Evolutionary conservation across 1,140 invertebrate genomes (phyloP), one percentile per base, ranked within the genome.

Genomic region (Penaeus vannamei): DNA sequence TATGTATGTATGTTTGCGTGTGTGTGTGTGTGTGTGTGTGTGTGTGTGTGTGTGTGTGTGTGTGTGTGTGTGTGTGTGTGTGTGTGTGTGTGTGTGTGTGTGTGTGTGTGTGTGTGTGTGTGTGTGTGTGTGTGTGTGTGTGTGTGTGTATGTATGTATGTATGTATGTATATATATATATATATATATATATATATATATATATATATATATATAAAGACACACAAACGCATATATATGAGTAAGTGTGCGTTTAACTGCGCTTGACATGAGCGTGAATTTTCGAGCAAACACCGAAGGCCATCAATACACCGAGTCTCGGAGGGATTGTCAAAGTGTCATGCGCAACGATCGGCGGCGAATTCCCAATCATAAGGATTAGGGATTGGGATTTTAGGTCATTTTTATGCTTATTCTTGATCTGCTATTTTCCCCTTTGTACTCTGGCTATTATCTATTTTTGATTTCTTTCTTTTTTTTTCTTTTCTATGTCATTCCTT

Each of bases 171-270:
- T 17, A 81, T 17, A 53, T 17, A 26, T 17, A 59, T 59, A 59
- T 59, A 23, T 59, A 59, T 59, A 81, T 53, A 60, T 81, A 81
- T 81, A 81, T 81, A 60, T 81, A 81, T 81, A 81, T 81, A 60
- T 81, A 81, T 81, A 53, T 46, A 26, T 36, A 22, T 81, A 53
- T 81, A 26, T 81, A 22, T 81, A 53, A 59, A 26, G 59, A 53
- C 59, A 53, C 59, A 26, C 59, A 23, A 59, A 53, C 59, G n/a
- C 59, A 22, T 53, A 4, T 81, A 26, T 81, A 53, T 60, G n/a
- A 20, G 46, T 53, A 17, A n/a, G 36, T 53, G 19, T 46, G 36
- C 36, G 53, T 81, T 26, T 23, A 42, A 7, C 19, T 81, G 22
- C n/a, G n/a, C 36, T 81, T 81, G 7, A 20, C 20, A 29, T 10